Conservation (phyloP, 2,113 vertebrate genomes). For the Catagonus wagneri region DNA sequence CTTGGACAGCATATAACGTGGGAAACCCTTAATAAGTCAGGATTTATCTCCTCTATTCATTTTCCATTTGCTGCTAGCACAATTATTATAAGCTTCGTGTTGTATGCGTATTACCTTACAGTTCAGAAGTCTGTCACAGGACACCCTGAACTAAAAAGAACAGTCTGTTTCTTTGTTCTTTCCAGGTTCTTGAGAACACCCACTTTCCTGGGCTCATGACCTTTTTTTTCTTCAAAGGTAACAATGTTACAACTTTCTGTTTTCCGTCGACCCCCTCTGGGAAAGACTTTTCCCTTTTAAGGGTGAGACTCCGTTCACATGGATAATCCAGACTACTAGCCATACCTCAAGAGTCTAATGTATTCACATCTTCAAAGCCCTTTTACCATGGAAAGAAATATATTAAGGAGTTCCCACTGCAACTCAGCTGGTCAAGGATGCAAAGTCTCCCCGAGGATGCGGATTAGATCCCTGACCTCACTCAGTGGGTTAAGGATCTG, state of each 20-base stretch:
- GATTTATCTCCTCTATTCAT: background rate
- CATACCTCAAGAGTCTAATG: background rate
- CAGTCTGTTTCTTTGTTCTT: background rate
- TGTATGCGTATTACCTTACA: background rate
- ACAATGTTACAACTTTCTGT: fast-evolving
- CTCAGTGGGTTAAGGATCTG: too few relatives aligned
- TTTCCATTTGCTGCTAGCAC: background rate
- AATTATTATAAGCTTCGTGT: background rate
- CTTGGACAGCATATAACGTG: background rate
- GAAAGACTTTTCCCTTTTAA: background rate
- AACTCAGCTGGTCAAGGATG: too few relatives aligned
- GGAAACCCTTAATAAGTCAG: background rate
- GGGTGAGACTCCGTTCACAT: background rate
- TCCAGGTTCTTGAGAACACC: background rate
- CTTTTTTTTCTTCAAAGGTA: background rate
- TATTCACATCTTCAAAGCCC: background rate
- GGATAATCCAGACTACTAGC: background rate
- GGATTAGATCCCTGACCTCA: too few relatives aligned
- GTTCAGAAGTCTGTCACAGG: background rate
- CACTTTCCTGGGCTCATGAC: background rate
- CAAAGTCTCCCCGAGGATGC: too few relatives aligned
- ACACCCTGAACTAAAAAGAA: background rate
- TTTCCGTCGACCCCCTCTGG: background rate
- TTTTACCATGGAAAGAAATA: background rate
- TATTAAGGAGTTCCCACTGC: background rate